These are phyloP conservation scores for Anthoptus insignis DNA, from an alignment of 2,888 invertebrate genomes.

Conservation along the genomic window DNA sequence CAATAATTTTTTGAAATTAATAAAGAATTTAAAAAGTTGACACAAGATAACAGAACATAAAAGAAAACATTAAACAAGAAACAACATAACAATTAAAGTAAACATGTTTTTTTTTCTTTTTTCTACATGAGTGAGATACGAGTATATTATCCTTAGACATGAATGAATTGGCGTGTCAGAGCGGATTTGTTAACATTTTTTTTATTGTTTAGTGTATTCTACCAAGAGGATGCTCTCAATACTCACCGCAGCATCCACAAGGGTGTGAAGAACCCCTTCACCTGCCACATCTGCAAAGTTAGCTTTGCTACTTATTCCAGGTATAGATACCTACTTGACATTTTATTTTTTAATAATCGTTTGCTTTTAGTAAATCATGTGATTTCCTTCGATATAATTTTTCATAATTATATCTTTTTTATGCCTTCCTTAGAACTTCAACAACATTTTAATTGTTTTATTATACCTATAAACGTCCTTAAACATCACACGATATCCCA, in stretches of 20 bases:
- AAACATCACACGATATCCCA: neutral
- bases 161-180: too few relatives aligned
- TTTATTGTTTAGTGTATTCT: conserved; percentile 71
- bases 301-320: conserved; percentile 85
- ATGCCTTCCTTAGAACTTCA: neutral
- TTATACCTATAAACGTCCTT: neutral
- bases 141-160: too few relatives aligned
- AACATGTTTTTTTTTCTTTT: too few relatives aligned
- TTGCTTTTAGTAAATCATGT: neutral
- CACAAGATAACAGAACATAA: too few relatives aligned
- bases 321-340: conserved; percentile 53
- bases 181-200: conserved; percentile 1
- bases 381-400: neutral
- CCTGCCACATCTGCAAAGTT: conserved; percentile 85
- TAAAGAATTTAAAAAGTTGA: too few relatives aligned
- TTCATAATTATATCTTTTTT: neutral
- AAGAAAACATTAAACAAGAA: too few relatives aligned
- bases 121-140: too few relatives aligned
- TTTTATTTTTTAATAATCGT: neutral
- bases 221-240: conserved; percentile 74
- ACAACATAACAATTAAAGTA: too few relatives aligned
- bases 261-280: conserved; percentile 79
- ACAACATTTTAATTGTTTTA: too few relatives aligned
- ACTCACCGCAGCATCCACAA: conserved; percentile 75
- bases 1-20: too few relatives aligned